These are phyloP conservation scores for Brachypodius melanocephalos DNA, from an alignment of 2,113 vertebrate species.

Conservation along the genomic window DNA sequence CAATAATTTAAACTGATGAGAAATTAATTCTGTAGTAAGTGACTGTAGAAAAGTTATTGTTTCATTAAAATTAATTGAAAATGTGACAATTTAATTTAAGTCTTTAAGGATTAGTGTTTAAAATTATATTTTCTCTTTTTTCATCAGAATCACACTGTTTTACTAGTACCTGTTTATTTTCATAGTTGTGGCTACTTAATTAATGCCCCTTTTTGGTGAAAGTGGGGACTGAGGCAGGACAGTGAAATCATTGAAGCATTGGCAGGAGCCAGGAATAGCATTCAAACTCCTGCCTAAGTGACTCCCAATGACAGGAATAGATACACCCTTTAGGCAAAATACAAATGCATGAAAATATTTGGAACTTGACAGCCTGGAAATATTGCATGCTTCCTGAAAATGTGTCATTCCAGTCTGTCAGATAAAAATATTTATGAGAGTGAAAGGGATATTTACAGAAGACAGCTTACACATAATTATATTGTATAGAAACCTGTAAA, in stretches of 20 bases:
- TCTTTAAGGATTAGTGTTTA: background rate
- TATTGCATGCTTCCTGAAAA: constrained; percentile 4
- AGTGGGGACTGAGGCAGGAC: background rate
- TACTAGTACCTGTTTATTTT: background rate
- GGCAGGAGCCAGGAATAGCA: constrained; percentile 16
- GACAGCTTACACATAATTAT: background rate
- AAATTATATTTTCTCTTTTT: background rate
- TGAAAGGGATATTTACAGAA: background rate
- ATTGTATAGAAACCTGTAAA: background rate
- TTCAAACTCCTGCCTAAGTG: background rate
- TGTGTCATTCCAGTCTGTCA: background rate
- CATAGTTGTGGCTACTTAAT: background rate
- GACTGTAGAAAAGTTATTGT: background rate
- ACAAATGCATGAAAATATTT: constrained; percentile 44
- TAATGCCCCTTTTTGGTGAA: background rate
- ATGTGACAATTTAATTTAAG: background rate
- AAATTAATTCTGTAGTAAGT: background rate
- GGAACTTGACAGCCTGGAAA: constrained; percentile 33
- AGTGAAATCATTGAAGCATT: background rate
- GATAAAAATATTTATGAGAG: constrained; percentile 11
- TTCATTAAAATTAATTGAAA: background rate
- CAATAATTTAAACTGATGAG: background rate
- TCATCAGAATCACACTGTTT: background rate
- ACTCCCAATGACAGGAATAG: constrained; percentile 37
- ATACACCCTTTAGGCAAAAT: constrained; percentile 47